Conservation (phyloP, 2,113 vertebrate genomes). For the Empidonax traillii region DNA sequence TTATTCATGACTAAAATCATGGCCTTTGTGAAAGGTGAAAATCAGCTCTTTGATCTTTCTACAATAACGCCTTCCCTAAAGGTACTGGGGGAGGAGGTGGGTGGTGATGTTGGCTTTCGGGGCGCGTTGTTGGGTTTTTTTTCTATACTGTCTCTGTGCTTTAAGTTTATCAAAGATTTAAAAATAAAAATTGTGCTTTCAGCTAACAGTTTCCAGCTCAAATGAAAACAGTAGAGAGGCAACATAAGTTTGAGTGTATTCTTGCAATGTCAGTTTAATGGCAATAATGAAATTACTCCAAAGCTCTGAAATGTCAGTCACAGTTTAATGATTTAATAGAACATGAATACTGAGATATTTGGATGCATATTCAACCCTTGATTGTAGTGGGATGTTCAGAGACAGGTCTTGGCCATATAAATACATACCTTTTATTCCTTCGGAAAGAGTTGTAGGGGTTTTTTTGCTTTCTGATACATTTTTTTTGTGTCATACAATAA, state of each 20-base stretch:
- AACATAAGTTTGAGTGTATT: neutral
- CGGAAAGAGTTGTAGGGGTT: neutral
- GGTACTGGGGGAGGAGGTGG: accelerated
- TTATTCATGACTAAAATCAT: neutral
- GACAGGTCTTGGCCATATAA: neutral
- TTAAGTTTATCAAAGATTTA: neutral
- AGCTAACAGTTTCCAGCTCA: neutral
- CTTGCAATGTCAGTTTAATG: neutral
- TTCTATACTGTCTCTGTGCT: neutral
- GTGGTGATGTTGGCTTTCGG: neutral
- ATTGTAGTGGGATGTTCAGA: neutral
- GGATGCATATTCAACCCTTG: neutral
- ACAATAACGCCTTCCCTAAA: neutral
- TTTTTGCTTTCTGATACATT: neutral
- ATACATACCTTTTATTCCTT: neutral
- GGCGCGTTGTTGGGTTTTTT: accelerated
- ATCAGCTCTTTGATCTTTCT: neutral
- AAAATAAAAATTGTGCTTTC: neutral
- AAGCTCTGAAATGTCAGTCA: neutral
- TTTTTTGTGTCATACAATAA: neutral
- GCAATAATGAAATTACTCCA: neutral
- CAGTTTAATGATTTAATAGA: neutral
- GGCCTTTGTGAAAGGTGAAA: neutral
- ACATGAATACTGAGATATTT: neutral
- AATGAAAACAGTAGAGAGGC: neutral